A percentile compares a stretch with the other conserved stretches of the same genome.
phyloP scores from a whole-genome alignment of 2,888 invertebrate genomes.

The Rhogogaster chlorosoma region DNA sequence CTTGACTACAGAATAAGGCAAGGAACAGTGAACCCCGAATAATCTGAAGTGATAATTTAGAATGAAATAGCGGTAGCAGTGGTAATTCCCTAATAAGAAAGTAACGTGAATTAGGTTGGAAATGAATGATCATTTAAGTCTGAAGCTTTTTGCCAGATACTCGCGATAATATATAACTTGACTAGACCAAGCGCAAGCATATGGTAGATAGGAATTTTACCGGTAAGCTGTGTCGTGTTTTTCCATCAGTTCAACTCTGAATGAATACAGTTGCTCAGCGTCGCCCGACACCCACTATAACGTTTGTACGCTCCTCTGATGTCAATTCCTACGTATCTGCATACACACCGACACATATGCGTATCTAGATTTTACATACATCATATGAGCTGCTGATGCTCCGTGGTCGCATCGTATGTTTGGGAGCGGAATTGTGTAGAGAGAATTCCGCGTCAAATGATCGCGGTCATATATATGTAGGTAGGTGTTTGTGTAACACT shows the following conservation, averaged over 20 bases:
- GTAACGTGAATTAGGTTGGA: neutral
- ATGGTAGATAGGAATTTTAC: slow-evolving; percentile 46
- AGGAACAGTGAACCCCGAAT: neutral
- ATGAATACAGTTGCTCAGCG: slow-evolving; percentile 13
- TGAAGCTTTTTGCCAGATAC: neutral
- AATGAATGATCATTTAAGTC: slow-evolving; percentile 12
- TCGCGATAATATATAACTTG: neutral
- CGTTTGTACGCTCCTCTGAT: neutral
- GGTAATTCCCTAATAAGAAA: neutral
- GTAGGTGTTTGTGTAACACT: neutral
- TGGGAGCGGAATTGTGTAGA: neutral
- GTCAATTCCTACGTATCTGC: slow-evolving; percentile 19
- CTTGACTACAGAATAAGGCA: no score
- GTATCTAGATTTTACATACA: neutral
- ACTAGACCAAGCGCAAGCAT: neutral
- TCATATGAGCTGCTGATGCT: neutral
- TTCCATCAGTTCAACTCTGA: slow-evolving; percentile 44
- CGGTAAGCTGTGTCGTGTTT: slow-evolving; percentile 44
- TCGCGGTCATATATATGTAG: neutral
- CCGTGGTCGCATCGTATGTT: neutral
- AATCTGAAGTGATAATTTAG: neutral
- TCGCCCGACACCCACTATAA: slow-evolving; percentile 19
- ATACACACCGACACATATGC: neutral
- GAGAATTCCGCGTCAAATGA: neutral
- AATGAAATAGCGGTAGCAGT: neutral